A percentile compares a stretch with the other conserved stretches of the same genome.
Conservation (phyloP, 2,797 vertebrate species). For the Megalops cyprinoides region DNA sequence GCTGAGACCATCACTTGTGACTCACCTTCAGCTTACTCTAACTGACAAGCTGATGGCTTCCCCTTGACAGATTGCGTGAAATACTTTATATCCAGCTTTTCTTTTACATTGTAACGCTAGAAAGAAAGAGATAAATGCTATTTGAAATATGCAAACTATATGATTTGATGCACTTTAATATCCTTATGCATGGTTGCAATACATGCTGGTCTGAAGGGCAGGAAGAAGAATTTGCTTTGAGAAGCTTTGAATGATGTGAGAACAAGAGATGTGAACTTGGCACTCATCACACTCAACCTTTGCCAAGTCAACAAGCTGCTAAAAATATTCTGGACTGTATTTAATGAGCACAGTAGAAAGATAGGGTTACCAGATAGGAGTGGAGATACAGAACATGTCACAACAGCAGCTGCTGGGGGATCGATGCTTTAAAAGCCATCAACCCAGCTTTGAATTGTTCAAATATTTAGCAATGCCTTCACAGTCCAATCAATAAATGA, state of each 20-base stretch:
- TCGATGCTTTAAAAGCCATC: neutral
- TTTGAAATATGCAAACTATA: no score
- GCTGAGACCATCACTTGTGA: no score
- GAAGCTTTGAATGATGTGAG: neutral
- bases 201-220: neutral
- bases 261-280: neutral
- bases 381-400: neutral
- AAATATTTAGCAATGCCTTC: neutral
- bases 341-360: constrained; percentile 1
- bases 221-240: neutral
- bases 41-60: no score
- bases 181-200: neutral
- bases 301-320: neutral
- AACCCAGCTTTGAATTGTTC: neutral
- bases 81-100: no score
- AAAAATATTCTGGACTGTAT: constrained; percentile 16
- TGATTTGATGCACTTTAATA: no score
- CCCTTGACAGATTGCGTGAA: no score
- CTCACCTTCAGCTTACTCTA: no score
- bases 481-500: neutral
- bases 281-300: neutral
- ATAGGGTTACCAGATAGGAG: neutral
- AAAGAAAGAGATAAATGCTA: no score
- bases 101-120: no score
- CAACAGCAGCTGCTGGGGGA: neutral